These are phyloP conservation scores for Amniataba percoides DNA, from an alignment of 2,797 vertebrate genomes.

Conservation along the genomic window DNA sequence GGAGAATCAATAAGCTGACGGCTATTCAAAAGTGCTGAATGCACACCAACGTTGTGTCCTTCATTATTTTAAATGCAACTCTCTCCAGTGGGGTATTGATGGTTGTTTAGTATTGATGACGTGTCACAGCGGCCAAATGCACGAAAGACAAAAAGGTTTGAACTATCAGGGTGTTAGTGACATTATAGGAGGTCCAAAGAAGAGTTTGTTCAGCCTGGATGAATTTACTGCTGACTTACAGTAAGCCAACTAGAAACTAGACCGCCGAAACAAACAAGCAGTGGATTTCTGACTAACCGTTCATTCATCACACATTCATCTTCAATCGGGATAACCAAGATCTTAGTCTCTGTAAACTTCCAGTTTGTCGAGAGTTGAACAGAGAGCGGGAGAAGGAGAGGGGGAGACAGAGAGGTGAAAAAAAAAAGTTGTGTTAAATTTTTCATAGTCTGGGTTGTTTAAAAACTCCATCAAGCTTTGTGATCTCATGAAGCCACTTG, in stretches of 20 bases:
- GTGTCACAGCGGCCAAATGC: constrained; percentile 62
- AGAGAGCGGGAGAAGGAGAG: not conserved
- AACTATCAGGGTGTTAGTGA: constrained; percentile 42
- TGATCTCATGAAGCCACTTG: constrained; percentile 53
- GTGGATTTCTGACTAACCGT: constrained; percentile 15
- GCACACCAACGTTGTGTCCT: constrained; percentile 59
- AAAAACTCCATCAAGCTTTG: constrained; percentile 48
- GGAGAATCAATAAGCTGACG: constrained; percentile 74
- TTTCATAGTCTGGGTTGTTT: constrained; percentile 58
- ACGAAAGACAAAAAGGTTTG: constrained; percentile 53
- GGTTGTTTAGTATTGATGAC: constrained; percentile 69
- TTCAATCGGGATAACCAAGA: constrained; percentile 10
- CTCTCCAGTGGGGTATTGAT: constrained; percentile 70
- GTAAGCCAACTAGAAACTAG: constrained; percentile 15
- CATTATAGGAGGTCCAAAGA: constrained; percentile 33
- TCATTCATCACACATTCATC: constrained; percentile 16
- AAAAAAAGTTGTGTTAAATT: constrained; percentile 38
- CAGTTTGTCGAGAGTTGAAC: constrained; percentile 12
- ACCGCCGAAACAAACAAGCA: constrained; percentile 4
- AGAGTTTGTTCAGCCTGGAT: constrained; percentile 49
- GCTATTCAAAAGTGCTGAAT: constrained; percentile 82
- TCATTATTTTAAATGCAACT: constrained; percentile 73
- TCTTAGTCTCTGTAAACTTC: constrained; percentile 12
- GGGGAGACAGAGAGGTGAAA: constrained; percentile 1
- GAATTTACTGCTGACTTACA: constrained; percentile 42